A percentile compares a stretch with the other conserved stretches of the same genome.
Conservation (phyloP, 1,140 invertebrate species). For the Camponotus vicinus region DNA sequence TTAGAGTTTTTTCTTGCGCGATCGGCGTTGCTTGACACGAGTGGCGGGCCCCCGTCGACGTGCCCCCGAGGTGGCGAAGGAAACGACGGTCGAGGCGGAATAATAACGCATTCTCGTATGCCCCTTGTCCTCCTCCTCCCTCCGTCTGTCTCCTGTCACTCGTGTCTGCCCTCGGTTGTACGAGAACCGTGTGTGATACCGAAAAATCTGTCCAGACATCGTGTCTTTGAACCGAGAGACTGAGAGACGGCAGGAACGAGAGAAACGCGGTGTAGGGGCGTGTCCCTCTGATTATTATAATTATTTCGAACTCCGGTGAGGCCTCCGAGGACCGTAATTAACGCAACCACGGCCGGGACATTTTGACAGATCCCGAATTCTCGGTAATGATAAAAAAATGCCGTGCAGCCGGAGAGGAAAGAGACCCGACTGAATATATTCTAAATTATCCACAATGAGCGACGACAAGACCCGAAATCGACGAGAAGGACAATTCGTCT, state of each 20-base stretch:
- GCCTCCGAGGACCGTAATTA: slow-evolving; percentile 82
- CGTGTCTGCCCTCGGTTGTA: slow-evolving; percentile 56
- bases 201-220: slow-evolving; percentile 82
- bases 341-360: slow-evolving; percentile 83
- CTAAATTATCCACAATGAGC: slow-evolving; percentile 51
- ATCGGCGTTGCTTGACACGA: slow-evolving; percentile 47
- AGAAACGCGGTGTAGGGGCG: slow-evolving; percentile 77
- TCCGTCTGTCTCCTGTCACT: slow-evolving; percentile 41
- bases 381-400: slow-evolving; percentile 83
- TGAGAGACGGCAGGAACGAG: slow-evolving; percentile 6
- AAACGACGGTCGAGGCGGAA: slow-evolving; percentile 26
- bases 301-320: slow-evolving; percentile 80
- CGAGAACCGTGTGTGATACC: slow-evolving; percentile 72
- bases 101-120: slow-evolving; percentile 65
- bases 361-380: slow-evolving; percentile 86
- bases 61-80: slow-evolving; percentile 29
- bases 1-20: slow-evolving; percentile 58
- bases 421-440: not conserved
- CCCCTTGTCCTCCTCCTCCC: slow-evolving; percentile 6
- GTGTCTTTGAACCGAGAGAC: slow-evolving; percentile 65
- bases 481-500: slow-evolving; percentile 63
- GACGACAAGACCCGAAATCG: slow-evolving; percentile 32
- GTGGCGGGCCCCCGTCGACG: not conserved
- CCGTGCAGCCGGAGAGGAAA: slow-evolving; percentile 12
- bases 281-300: slow-evolving; percentile 86